Percentiles rank a stretch among this genome's conserved stretches.
phyloP scores from a whole-genome alignment of 2,888 invertebrate species.

The Seira ritae region DNA sequence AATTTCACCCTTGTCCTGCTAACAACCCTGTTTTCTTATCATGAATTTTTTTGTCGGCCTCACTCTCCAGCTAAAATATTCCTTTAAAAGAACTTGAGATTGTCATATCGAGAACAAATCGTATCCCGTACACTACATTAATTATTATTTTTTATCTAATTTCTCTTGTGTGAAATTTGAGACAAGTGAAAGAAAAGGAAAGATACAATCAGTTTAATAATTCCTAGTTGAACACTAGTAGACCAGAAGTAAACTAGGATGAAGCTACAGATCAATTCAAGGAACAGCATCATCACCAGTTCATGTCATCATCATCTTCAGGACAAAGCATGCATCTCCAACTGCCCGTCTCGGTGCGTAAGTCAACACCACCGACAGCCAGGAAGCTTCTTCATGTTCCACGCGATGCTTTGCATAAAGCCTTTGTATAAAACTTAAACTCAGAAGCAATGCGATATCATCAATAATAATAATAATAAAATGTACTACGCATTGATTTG shows the following conservation, averaged over 20 bases:
- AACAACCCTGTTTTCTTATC: background rate
- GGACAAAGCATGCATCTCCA: slow-evolving; percentile 30
- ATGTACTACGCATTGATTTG: background rate
- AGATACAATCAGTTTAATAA: no score
- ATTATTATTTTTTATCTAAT: no score
- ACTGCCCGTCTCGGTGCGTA: slow-evolving; percentile 18
- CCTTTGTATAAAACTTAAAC: slow-evolving; percentile 47
- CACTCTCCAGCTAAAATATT: background rate
- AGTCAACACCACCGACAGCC: slow-evolving; percentile 26
- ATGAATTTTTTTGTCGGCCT: background rate
- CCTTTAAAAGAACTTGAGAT: background rate
- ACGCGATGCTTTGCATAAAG: slow-evolving; percentile 11
- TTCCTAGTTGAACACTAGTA: no score
- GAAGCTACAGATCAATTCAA: background rate
- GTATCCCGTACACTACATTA: no score
- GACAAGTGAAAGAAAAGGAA: no score
- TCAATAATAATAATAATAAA: slow-evolving; percentile 8
- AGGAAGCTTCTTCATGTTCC: background rate
- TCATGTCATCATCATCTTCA: slow-evolving; percentile 7
- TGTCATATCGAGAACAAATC: no score
- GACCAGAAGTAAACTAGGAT: background rate
- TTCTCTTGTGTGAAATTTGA: no score
- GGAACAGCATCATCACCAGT: background rate
- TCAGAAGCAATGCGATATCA: slow-evolving; percentile 34
- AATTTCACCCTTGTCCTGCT: slow-evolving; percentile 11